These are phyloP conservation scores for Pygoscelis antarcticus DNA, from an alignment of 2,113 vertebrate genomes.

Conservation along the genomic window DNA sequence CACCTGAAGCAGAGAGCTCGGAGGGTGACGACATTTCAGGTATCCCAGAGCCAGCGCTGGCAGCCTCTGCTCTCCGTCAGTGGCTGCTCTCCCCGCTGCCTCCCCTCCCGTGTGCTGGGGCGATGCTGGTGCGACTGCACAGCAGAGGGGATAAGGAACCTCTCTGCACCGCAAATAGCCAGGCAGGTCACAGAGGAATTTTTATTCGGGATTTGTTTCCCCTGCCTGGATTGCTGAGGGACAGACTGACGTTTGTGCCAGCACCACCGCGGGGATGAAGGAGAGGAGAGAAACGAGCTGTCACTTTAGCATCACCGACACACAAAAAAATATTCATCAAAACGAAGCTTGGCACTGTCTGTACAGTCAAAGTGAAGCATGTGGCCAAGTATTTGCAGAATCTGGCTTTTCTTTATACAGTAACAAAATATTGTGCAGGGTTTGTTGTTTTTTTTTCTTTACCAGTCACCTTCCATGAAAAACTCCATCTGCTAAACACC, in stretches of 20 bases:
- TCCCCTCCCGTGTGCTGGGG: neutral
- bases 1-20: neutral
- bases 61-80: neutral
- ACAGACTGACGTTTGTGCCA: neutral
- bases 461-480: conserved; percentile 9
- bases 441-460: neutral
- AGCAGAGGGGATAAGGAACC: neutral
- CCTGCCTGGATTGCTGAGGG: neutral
- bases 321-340: neutral
- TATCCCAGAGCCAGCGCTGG: neutral
- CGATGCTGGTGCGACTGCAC: fast-evolving
- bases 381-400: conserved; percentile 17
- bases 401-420: conserved; percentile 15
- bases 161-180: neutral
- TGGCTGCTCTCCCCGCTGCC: neutral
- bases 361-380: neutral
- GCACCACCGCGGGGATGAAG: neutral
- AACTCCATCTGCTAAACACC: conserved; percentile 44
- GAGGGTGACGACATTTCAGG: neutral
- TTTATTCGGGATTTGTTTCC: neutral
- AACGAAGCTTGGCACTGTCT: conserved; percentile 13
- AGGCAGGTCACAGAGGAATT: neutral
- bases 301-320: neutral
- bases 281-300: neutral
- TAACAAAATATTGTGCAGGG: conserved; percentile 23